Conservation (phyloP, 1,140 invertebrate genomes). For the Brachionus sp. region DNA sequence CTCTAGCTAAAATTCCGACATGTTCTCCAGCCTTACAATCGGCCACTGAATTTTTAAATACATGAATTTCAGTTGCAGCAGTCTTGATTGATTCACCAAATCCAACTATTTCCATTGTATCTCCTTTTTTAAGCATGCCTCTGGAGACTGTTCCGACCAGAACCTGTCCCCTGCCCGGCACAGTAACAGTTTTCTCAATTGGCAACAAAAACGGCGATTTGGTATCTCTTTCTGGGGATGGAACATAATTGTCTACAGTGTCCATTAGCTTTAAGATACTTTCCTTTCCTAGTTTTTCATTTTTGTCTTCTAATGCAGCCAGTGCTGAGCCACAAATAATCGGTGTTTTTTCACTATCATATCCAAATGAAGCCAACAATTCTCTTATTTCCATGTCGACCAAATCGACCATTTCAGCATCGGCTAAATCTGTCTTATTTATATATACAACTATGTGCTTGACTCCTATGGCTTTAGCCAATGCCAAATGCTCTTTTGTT, state of each 20-base stretch:
- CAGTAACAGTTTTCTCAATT: conserved; percentile 85
- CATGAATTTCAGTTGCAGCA: conserved; percentile 62
- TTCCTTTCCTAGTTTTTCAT: conserved; percentile 72
- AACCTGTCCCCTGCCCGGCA: conserved; percentile 89
- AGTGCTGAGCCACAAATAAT: conserved; percentile 84
- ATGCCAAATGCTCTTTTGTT: conserved; percentile 88
- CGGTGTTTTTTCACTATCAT: conserved; percentile 72
- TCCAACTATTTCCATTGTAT: conserved; percentile 85
- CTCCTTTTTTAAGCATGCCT: conserved; percentile 86
- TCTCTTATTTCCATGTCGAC: conserved; percentile 92
- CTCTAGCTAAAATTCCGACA: conserved; percentile 81
- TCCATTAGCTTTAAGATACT: conserved; percentile 79
- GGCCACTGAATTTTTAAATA: conserved; percentile 74
- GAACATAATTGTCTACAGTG: conserved; percentile 80
- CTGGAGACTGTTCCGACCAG: conserved; percentile 85
- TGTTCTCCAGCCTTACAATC: conserved; percentile 97
- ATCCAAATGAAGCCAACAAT: conserved; percentile 78
- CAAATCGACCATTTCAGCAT: conserved; percentile 82
- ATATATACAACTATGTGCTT: conserved; percentile 86
- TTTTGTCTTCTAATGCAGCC: conserved; percentile 74
- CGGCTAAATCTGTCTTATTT: conserved; percentile 90
- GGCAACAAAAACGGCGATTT: conserved; percentile 92
- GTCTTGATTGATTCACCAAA: conserved; percentile 79
- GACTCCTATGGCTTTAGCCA: conserved; percentile 90
- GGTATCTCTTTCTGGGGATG: conserved; percentile 80